These are phyloP conservation scores for Pseudomyrmex concolor DNA, from an alignment of 1,140 invertebrate genomes.

Conservation along the genomic window DNA sequence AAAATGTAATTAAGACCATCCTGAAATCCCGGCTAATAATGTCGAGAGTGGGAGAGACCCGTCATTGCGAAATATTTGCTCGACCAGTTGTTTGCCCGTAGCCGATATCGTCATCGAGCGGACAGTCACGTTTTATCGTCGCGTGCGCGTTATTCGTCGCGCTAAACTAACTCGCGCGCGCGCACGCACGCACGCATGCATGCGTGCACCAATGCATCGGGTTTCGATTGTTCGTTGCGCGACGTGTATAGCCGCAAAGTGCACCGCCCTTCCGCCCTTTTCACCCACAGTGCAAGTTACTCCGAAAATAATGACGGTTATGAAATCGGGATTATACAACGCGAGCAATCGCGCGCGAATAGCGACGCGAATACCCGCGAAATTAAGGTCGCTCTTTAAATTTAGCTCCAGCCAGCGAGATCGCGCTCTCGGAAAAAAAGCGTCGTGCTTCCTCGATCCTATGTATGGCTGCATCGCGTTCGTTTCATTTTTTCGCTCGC, in stretches of 20 bases:
- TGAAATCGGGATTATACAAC: constrained; percentile 50
- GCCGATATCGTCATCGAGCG: constrained; percentile 53
- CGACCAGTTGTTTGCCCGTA: constrained; percentile 48
- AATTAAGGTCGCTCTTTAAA: constrained; percentile 47
- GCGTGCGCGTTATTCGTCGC: constrained; percentile 35
- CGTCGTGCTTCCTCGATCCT: not conserved
- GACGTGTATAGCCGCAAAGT: constrained; percentile 18
- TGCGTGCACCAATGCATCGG: not conserved
- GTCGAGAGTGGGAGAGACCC: not conserved
- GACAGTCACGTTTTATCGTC: constrained; percentile 56
- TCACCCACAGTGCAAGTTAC: constrained; percentile 18
- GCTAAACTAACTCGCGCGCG: not conserved
- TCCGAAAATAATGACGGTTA: constrained; percentile 55
- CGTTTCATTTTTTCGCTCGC: not conserved
- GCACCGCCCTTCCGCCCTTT: constrained; percentile 5
- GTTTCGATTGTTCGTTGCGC: not conserved
- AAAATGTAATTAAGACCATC: constrained; percentile 56
- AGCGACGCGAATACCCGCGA: constrained; percentile 3
- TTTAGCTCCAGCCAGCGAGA: constrained; percentile 15
- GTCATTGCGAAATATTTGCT: constrained; percentile 60
- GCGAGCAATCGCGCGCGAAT: not conserved
- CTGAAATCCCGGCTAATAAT: constrained; percentile 58
- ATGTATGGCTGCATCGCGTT: too few species aligned
- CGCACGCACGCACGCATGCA: not conserved
- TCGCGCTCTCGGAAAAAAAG: not conserved